These are phyloP conservation scores for Balearica regulorum DNA, from an alignment of 2,797 vertebrate species.

Conservation along the genomic window DNA sequence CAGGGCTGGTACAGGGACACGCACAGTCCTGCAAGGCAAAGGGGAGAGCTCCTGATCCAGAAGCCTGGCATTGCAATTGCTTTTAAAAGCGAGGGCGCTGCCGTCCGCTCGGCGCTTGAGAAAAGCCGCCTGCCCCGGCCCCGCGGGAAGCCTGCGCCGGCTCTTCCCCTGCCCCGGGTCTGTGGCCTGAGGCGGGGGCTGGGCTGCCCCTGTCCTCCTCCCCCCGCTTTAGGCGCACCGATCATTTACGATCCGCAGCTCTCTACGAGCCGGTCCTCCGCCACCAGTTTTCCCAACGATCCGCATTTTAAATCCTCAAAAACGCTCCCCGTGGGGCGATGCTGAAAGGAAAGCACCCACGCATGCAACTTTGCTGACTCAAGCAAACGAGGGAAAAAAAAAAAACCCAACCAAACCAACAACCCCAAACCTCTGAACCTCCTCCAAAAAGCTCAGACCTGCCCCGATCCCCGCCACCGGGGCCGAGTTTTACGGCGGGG, in stretches of 20 bases:
- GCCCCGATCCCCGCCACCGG: background rate
- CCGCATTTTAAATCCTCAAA: background rate
- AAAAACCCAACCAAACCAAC: background rate
- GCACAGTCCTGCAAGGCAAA: background rate
- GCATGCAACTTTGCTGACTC: background rate
- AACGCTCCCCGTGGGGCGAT: background rate
- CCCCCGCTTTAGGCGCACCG: background rate
- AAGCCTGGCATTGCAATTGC: background rate
- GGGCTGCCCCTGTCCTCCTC: background rate
- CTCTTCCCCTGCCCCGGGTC: background rate
- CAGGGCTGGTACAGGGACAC: background rate
- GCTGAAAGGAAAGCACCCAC: background rate
- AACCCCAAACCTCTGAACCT: background rate
- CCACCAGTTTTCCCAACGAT: background rate
- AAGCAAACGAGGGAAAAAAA: background rate
- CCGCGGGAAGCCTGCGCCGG: background rate
- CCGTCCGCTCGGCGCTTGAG: no score
- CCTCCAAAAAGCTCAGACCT: background rate
- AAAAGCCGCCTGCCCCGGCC: no score
- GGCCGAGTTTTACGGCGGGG: background rate
- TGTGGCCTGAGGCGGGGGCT: background rate
- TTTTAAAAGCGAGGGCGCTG: background rate
- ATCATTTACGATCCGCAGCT: fast-evolving
- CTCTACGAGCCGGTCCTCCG: background rate
- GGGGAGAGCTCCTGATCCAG: background rate